Base-by-base conservation (phyloP, 2,888 invertebrate species). In the Amphiduros pacificus region DNA sequence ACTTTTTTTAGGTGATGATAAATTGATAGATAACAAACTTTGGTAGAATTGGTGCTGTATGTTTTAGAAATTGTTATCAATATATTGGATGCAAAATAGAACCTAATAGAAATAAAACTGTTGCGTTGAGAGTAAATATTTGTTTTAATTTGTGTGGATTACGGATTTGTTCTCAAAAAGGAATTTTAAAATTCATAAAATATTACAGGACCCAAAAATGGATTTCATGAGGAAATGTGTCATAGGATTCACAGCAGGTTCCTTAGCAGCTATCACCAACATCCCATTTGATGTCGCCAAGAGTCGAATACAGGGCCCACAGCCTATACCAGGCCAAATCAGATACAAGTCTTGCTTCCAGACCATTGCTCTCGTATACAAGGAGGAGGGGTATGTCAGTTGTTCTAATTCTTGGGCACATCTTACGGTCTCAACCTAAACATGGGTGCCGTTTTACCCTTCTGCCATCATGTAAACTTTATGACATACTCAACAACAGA, bases 271-370 rank as follows among this genome's bases (percentile, higher is more conserved):
- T 4, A 88, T 90, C 71, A 85, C 91, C 52, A 96, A 96, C 82
- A 95, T 95, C 84, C 96, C 96, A 5, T 95, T 95, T 82, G 96
- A 96, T 80, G 96, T 96, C 29, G 96, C 93, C 27, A 96, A 96
- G 83, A 94, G 93, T 71, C 87, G 96, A 58, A 96, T 96, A 71
- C 96, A 96, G 82, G 95, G 94, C 0, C 93, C 94, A 0, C 93
- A 94, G 80, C 91, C 91, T 0, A 83, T 86, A 1, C 83, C 87
- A 0, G 90, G 89, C 0, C 73, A 87, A 65, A 87, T 92, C 53
- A 92, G 93, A 77, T 96, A 96, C 77, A 87, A 85, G 36, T 87
- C 89, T 26, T 93, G 93, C 0, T 83, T 91, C 52, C 87, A 87
- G 31, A 87, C 94, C 0, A 88, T 96, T 49, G 74, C 75, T 0